phyloP scores from a whole-genome alignment of 2,888 invertebrate species.

The Dexiosoma caninum region DNA sequence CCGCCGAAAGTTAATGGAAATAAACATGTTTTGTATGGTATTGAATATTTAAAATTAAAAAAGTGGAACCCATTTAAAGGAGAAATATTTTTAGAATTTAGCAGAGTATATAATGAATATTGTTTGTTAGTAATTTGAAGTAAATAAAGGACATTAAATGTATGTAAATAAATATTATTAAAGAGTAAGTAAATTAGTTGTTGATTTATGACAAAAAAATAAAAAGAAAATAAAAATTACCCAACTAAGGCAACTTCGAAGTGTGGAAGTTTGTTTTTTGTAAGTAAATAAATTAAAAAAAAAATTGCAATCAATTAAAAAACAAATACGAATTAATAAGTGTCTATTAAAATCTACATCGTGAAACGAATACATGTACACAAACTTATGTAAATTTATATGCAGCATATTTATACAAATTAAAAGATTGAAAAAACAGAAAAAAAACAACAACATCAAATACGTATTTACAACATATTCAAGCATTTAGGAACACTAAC shows the following conservation, averaged over 20 bases:
- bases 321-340: neutral
- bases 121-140: slow-evolving; percentile 44
- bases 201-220: slow-evolving; percentile 38
- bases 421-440: too few species aligned
- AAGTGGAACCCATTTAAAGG: neutral
- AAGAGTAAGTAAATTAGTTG: slow-evolving; percentile 48
- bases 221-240: neutral
- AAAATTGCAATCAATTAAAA: neutral
- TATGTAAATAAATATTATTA: slow-evolving; percentile 60
- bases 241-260: neutral
- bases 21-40: slow-evolving; percentile 28
- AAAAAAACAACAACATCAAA: too few species aligned
- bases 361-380: slow-evolving; percentile 1
- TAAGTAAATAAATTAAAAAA: neutral
- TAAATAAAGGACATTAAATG: slow-evolving; percentile 41
- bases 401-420: neutral
- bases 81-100: slow-evolving; percentile 5
- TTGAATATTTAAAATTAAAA: neutral
- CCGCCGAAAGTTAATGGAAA: slow-evolving; percentile 38
- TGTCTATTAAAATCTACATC: slow-evolving; percentile 39
- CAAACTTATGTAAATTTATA: neutral
- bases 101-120: slow-evolving; percentile 20
- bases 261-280: neutral
- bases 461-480: too few species aligned
- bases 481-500: too few species aligned